Evolutionary conservation across 2,797 vertebrate genomes (phyloP).

Genomic region (Schizopygopsis pylzovi): DNA sequence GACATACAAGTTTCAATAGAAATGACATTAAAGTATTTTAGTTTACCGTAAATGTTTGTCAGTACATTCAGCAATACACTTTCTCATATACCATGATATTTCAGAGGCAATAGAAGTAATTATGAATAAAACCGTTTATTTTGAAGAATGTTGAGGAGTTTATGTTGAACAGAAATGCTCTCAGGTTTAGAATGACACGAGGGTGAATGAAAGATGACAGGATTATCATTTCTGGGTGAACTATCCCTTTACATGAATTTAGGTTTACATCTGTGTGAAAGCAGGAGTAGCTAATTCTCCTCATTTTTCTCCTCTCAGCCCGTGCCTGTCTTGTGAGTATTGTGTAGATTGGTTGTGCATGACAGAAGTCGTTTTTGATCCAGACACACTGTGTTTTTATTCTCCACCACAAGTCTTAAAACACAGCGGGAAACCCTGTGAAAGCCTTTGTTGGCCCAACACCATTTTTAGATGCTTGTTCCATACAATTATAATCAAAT

Average conservation of each 20-base stretch:
- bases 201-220: neutral
- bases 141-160: neutral
- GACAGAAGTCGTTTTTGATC: conserved; percentile 36
- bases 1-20: neutral
- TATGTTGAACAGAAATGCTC: neutral
- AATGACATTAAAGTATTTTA: neutral
- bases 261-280: neutral
- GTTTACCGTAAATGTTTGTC: neutral
- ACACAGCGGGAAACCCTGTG: conserved; percentile 39
- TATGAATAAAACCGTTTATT: neutral
- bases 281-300: neutral
- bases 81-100: neutral
- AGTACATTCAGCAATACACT: neutral
- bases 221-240: neutral
- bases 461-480: conserved; percentile 50
- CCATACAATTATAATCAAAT: conserved; percentile 53
- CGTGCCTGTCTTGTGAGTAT: conserved; percentile 35
- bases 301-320: neutral
- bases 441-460: conserved; percentile 52
- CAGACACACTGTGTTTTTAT: conserved; percentile 40
- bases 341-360: conserved; percentile 44
- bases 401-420: conserved; percentile 43
- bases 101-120: neutral
- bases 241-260: neutral
- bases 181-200: neutral